phyloP scores from a whole-genome alignment of 2,113 vertebrate genomes.

The Microtus pennsylvanicus region DNA sequence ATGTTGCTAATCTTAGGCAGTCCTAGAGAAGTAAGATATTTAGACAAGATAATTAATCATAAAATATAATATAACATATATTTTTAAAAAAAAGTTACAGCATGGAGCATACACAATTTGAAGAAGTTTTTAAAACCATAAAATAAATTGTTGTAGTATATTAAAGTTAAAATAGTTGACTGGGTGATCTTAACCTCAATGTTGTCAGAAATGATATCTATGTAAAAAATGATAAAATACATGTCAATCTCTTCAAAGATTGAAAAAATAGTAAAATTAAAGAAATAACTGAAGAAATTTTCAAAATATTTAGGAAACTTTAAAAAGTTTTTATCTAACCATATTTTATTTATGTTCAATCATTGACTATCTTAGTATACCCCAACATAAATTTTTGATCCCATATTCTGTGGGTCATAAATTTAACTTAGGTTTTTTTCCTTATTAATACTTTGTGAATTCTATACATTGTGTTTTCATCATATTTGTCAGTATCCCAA shows the following conservation, averaged over 20 bases:
- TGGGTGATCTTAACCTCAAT: not conserved
- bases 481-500: not conserved
- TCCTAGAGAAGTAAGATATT: not conserved
- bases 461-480: not conserved
- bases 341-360: not conserved
- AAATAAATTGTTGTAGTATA: not conserved
- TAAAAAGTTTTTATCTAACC: not conserved
- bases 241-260: not conserved
- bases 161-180: conserved; percentile 11
- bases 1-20: not conserved
- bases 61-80: not conserved
- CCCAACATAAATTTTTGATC: not conserved
- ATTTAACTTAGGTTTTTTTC: not conserved
- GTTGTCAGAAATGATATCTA: not conserved
- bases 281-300: not conserved
- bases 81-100: not conserved
- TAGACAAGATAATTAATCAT: not conserved
- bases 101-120: not conserved
- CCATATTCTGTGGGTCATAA: not conserved
- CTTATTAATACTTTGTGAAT: not conserved
- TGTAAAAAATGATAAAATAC: not conserved
- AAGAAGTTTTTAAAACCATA: not conserved
- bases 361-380: not conserved
- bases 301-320: not conserved
- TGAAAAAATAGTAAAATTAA: not conserved